Evolutionary conservation across 2,888 invertebrate genomes (phyloP).

Genomic region (Coenonympha arcania): DNA sequence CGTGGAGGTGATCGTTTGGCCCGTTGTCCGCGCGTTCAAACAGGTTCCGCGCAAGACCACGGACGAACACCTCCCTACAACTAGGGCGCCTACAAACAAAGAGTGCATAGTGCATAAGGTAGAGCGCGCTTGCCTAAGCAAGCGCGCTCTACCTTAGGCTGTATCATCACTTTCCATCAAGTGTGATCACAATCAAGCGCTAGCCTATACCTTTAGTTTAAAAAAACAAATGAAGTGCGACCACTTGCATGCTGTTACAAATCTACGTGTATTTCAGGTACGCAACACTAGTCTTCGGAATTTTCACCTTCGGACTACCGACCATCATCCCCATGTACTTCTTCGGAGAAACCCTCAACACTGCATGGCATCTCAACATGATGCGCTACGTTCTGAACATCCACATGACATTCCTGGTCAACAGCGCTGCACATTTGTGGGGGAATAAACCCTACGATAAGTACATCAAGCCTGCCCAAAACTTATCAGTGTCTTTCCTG

Average conservation of each 20-base stretch:
- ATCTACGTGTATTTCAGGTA: conserved; percentile 61
- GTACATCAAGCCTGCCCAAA: conserved; percentile 30
- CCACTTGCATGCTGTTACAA: no score
- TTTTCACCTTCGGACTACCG: conserved; percentile 63
- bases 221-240: no score
- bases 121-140: no score
- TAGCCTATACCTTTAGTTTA: no score
- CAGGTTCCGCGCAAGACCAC: no score
- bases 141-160: not conserved
- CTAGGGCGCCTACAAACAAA: no score
- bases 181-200: not conserved
- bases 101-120: no score
- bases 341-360: conserved; percentile 70
- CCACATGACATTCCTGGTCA: not conserved
- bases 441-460: not conserved
- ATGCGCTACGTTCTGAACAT: conserved; percentile 56
- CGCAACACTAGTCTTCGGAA: conserved; percentile 75
- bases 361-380: conserved; percentile 49
- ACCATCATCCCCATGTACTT: conserved; percentile 63
- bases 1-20: no score
- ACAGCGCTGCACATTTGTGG: not conserved
- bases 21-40: no score
- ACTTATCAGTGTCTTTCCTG: conserved; percentile 29
- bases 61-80: no score
- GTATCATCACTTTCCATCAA: not conserved